Conservation (phyloP, 1,140 invertebrate species). For the Achatina immaculata region DNA sequence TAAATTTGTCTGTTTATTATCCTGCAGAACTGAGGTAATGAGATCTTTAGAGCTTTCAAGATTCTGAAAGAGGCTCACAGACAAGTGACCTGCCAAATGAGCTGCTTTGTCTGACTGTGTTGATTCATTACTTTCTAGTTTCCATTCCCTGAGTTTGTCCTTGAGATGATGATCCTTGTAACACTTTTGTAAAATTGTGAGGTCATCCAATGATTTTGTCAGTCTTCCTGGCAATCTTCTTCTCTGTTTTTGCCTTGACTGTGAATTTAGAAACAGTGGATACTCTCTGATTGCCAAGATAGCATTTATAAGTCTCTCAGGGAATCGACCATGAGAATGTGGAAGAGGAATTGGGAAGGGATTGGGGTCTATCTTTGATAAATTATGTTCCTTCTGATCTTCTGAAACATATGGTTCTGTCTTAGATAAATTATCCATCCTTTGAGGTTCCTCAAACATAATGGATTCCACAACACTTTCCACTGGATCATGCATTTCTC, state of each 20-base stretch:
- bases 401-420: too few species aligned
- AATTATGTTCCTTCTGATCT: background rate
- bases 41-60: background rate
- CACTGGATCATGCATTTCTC: too few species aligned
- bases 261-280: background rate
- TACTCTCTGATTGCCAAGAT: conserved; percentile 35
- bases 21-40: background rate
- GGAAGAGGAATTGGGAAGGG: background rate
- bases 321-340: conserved; percentile 25
- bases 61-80: background rate
- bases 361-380: background rate
- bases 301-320: conserved; percentile 36
- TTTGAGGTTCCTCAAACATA: too few species aligned
- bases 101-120: background rate
- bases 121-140: background rate
- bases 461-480: too few species aligned
- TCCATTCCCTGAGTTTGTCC: background rate
- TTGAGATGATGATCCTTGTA: background rate
- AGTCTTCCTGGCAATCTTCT: conserved; percentile 33
- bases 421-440: too few species aligned
- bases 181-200: background rate
- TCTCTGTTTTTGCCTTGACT: background rate
- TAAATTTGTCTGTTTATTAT: background rate
- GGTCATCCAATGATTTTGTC: conserved; percentile 36
- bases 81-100: background rate